phyloP scores from a whole-genome alignment of 2,113 vertebrate species.

The Campylomormyrus tamandua region DNA sequence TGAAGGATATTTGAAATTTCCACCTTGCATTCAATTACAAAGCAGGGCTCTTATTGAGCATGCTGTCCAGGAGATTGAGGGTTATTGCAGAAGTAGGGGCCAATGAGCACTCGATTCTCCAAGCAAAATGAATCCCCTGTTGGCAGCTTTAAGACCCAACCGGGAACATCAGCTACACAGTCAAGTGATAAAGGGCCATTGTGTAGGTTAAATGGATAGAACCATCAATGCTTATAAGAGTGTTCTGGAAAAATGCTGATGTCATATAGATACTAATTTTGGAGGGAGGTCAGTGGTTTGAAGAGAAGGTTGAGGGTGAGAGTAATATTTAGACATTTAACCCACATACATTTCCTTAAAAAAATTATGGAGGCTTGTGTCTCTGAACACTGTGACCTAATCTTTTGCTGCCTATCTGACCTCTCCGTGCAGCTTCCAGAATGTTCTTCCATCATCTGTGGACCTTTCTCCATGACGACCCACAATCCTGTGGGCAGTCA shows the following conservation, averaged over 20 bases:
- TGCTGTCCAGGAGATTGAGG: conserved; percentile 15
- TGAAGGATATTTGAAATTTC: background rate
- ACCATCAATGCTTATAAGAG: conserved; percentile 12
- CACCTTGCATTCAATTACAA: background rate
- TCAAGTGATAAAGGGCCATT: conserved; percentile 21
- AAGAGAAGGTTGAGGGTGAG: background rate
- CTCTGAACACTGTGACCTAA: background rate
- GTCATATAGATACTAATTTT: background rate
- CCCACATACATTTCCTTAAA: background rate
- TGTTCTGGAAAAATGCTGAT: conserved; percentile 5
- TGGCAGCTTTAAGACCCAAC: conserved; percentile 10
- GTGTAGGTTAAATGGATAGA: conserved; percentile 4
- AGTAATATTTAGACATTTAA: background rate
- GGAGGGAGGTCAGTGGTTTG: background rate
- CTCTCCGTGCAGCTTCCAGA: background rate
- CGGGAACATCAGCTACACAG: background rate
- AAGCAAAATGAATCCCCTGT: conserved; percentile 9
- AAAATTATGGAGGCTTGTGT: background rate
- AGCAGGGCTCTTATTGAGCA: background rate
- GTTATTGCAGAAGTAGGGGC: conserved; percentile 9
- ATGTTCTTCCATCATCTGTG: background rate
- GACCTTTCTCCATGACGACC: conserved; percentile 10
- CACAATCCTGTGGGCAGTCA: conserved; percentile 9
- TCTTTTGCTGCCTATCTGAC: background rate
- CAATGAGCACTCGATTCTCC: conserved; percentile 15